Conservation (phyloP, 2,888 invertebrate species). For the Campoletis raptor region DNA sequence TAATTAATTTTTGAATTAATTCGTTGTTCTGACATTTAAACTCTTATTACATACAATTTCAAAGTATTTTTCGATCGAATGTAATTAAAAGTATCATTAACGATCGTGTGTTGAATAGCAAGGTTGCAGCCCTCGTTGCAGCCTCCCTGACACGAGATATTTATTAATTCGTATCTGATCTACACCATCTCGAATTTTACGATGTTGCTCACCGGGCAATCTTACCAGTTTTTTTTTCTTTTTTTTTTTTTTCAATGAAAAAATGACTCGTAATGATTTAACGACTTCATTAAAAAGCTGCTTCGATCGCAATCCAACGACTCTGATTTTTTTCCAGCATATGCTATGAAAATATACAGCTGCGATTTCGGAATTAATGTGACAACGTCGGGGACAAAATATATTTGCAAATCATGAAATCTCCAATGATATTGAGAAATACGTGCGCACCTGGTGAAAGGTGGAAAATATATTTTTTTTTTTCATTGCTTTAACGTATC, state of each 20-base stretch:
- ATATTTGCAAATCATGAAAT: slow-evolving; percentile 4
- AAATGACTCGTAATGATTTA: slow-evolving; percentile 36
- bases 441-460: slow-evolving; percentile 6
- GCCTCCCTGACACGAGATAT: slow-evolving; percentile 6
- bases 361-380: slow-evolving; percentile 26
- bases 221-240: slow-evolving; percentile 6
- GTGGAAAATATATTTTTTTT: too few species aligned
- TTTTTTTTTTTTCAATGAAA: background rate
- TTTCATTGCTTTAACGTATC: background rate
- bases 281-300: slow-evolving; percentile 29
- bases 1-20: background rate
- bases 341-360: slow-evolving; percentile 36
- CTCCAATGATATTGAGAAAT: slow-evolving; percentile 22
- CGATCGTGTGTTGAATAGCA: slow-evolving; percentile 27
- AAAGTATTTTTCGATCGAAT: background rate
- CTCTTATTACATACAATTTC: background rate
- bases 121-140: too few species aligned
- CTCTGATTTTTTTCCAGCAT: slow-evolving; percentile 39
- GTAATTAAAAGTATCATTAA: background rate
- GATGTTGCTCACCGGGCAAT: slow-evolving; percentile 16
- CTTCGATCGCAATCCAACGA: background rate
- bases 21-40: background rate
- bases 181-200: slow-evolving; percentile 21
- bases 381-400: background rate
- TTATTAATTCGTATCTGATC: slow-evolving; percentile 46